A percentile compares a stretch with the other conserved stretches of the same genome.
phyloP scores from a whole-genome alignment of 1,140 invertebrate genomes.

The Anastatus disparis region DNA sequence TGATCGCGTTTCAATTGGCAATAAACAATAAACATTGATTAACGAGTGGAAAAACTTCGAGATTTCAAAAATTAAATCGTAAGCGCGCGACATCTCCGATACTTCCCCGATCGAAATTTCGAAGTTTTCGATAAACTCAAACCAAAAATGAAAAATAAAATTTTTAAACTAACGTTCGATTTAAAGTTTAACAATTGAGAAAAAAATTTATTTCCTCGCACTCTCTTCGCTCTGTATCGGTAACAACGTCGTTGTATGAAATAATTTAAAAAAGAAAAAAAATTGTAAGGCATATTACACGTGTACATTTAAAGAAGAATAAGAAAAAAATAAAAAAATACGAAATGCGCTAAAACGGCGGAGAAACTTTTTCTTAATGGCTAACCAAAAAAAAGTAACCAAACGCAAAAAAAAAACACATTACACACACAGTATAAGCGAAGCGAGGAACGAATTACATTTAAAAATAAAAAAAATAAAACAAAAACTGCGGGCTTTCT shows the following conservation, averaged over 20 bases:
- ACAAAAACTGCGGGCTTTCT: conserved; percentile 37
- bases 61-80: conserved; percentile 1
- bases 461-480: no score
- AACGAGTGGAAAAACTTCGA: conserved; percentile 7
- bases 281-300: conserved; percentile 12
- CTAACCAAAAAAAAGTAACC: conserved; percentile 18
- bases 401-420: conserved; percentile 23
- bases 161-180: no score
- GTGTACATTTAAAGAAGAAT: conserved; percentile 1
- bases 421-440: background rate
- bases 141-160: background rate
- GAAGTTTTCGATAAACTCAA: background rate
- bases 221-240: conserved; percentile 12
- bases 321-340: no score
- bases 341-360: conserved; percentile 1
- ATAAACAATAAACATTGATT: no score
- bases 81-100: conserved; percentile 1
- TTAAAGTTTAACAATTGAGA: no score
- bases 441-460: conserved; percentile 30
- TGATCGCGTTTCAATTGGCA: no score
- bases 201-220: conserved; percentile 7
- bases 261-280: no score
- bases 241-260: conserved; percentile 6
- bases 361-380: conserved; percentile 26
- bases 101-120: conserved; percentile 18